Evolutionary conservation across 2,113 vertebrate species (phyloP), one percentile per base, ranked within the genome.

Genomic region (Genyomyrus donnyi): DNA sequence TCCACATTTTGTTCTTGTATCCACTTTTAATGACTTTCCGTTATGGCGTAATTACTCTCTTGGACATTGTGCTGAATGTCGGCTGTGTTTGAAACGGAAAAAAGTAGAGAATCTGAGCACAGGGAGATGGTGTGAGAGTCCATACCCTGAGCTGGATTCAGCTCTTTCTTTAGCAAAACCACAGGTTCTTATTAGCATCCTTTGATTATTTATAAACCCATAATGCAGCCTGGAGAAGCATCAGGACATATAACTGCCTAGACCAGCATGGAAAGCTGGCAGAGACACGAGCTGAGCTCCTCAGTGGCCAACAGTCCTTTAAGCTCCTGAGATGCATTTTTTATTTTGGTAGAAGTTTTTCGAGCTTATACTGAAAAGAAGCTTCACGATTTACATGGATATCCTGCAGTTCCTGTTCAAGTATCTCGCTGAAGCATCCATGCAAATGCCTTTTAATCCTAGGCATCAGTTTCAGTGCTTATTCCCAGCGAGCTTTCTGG

Each of bases 21-120:
- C 62, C 85, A 10, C 35, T 21, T 52, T 88, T 92, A 92, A 92
- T 89, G 89, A 84, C 85, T 91, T 91, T 92, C 83, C 91, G 89
- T 89, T 88, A 83, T 91, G 90, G 77, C 45, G 52, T 62, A 24
- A 80, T 80, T 88, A 56, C 48, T 84, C 87, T 49, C 58, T 48
- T 53, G 89, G 52, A 85, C 45, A 62, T 27, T 74, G 89, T 77
- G 89, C 91, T 49, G 87, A 86, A 10, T 74, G 58, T 21, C 48
- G 62, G 35, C 27, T 31, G 31, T 90, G 74, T 70, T 58, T 84
- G 27, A n/a, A 42, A 70, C 35, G 58, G 89, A 27, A 48, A 13
- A 62, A 53, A 85, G 87, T n/a, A 27, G 21, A n/a, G 27, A 83
- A 62, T 49, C n/a, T 91, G 58, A 88, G 85, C 70, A 90, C 39